Evolutionary conservation across 2,797 vertebrate species (phyloP).

Genomic region (Mormyrops attenuatus): DNA sequence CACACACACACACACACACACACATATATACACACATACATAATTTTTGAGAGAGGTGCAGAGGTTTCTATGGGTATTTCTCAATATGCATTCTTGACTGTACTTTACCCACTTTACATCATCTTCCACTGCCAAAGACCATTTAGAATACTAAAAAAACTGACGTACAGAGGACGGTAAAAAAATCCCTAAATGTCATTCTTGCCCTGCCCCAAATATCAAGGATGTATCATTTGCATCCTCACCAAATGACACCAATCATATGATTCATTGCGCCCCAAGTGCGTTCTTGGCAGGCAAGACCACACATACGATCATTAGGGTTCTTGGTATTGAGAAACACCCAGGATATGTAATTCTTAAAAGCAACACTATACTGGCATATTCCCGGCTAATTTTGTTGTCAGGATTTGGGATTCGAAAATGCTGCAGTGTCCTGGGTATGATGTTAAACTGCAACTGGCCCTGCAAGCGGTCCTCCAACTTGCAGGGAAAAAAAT

Average conservation of each 20-base stretch:
- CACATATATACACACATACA: no score
- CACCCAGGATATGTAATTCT: background rate
- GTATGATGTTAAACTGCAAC: background rate
- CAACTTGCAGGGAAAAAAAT: background rate
- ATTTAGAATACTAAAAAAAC: background rate
- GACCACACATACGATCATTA: background rate
- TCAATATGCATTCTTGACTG: background rate
- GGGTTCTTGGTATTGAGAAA: background rate
- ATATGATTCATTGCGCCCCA: background rate
- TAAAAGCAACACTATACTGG: background rate
- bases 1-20: background rate
- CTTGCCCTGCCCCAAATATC: background rate
- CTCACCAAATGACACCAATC: background rate
- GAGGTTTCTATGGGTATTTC: background rate
- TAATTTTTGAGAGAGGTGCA: background rate
- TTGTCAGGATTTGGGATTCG: background rate
- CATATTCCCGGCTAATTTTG: background rate
- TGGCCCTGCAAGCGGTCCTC: background rate
- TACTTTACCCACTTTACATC: background rate
- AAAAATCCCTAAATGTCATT: background rate
- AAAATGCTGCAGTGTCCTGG: background rate
- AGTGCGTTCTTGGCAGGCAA: background rate
- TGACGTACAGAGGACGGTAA: background rate
- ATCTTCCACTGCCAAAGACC: background rate
- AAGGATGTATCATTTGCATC: background rate